Conservation (phyloP, 2,888 invertebrate species). For the Teleogryllus oceanicus region DNA sequence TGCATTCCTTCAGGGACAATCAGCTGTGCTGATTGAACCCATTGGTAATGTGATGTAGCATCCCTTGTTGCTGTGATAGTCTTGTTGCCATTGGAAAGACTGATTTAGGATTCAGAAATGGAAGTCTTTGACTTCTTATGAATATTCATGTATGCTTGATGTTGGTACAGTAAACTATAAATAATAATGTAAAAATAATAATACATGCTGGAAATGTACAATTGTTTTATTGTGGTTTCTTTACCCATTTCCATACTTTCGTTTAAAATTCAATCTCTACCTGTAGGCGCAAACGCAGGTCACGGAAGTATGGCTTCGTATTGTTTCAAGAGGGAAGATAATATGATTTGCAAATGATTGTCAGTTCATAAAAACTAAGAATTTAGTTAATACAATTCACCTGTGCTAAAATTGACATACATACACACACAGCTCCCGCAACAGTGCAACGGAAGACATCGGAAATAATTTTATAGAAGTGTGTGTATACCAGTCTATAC, state of each 20-base stretch:
- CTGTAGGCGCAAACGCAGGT: too few species aligned
- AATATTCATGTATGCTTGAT: neutral
- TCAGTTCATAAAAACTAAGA: too few species aligned
- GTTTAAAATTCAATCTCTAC: neutral
- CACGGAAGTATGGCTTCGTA: too few species aligned
- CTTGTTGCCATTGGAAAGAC: constrained; percentile 18
- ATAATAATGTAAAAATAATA: neutral
- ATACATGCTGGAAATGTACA: neutral
- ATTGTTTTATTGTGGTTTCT: neutral
- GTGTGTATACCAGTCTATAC: too few species aligned
- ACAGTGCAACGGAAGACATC: too few species aligned
- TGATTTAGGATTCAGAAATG: neutral
- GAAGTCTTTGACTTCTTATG: neutral
- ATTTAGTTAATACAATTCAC: too few species aligned
- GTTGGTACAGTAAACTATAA: neutral
- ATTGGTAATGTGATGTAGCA: constrained; percentile 3
- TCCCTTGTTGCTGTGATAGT: constrained; percentile 9
- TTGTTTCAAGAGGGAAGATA: too few species aligned
- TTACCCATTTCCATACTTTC: neutral
- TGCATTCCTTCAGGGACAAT: neutral
- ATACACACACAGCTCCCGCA: too few species aligned
- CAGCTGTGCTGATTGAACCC: neutral
- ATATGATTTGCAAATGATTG: too few species aligned
- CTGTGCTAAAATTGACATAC: too few species aligned
- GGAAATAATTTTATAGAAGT: too few species aligned